These are phyloP conservation scores for Malacosoma neustria DNA, from an alignment of 2,888 invertebrate genomes.

Conservation along the genomic window DNA sequence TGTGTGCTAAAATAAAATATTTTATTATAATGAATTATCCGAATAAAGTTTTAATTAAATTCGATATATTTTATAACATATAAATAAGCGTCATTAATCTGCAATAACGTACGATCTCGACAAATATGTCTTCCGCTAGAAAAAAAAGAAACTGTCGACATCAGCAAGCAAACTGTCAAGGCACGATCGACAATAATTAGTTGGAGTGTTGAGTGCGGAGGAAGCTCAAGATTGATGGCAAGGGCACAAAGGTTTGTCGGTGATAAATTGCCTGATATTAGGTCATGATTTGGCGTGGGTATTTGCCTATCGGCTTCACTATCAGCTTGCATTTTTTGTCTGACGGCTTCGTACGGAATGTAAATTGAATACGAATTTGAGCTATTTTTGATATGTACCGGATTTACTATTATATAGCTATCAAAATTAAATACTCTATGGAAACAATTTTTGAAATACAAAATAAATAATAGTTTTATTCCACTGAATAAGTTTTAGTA, in stretches of 20 bases:
- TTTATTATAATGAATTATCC: no score
- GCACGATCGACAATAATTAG: constrained; percentile 65
- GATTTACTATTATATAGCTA: not conserved
- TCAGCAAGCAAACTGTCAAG: constrained; percentile 56
- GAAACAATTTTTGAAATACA: no score
- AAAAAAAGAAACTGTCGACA: constrained; percentile 43
- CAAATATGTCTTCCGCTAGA: constrained; percentile 29
- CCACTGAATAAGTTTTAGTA: no score
- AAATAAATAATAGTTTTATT: no score
- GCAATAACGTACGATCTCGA: no score
- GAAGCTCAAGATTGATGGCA: constrained; percentile 66
- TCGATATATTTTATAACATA: no score
- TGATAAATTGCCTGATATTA: constrained; percentile 71
- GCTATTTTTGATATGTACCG: constrained; percentile 21
- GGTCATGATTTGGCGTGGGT: constrained; percentile 65
- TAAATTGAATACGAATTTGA: constrained; percentile 36
- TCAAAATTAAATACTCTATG: no score
- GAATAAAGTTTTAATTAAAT: no score
- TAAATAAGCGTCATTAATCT: no score
- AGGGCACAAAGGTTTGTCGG: constrained; percentile 64
- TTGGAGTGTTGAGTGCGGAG: constrained; percentile 61
- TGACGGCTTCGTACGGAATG: constrained; percentile 24
- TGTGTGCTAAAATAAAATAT: no score
- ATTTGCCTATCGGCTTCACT: constrained; percentile 61
- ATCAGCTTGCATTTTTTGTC: constrained; percentile 43